phyloP scores from a whole-genome alignment of 2,797 vertebrate species.

The Cryptoprocta ferox region DNA sequence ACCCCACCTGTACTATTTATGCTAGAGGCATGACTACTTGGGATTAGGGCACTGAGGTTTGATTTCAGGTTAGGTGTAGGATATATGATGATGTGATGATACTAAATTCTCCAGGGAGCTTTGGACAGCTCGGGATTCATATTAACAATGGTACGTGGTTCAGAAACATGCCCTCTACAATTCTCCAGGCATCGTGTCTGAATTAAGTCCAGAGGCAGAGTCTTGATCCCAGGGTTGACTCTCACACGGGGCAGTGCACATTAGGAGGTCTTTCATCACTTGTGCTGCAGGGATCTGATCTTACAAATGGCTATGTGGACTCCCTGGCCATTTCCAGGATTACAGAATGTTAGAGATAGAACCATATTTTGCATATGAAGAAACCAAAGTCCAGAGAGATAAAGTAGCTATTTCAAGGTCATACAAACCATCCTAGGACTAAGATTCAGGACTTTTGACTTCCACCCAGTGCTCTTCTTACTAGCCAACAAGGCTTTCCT shows the following conservation, averaged over 20 bases:
- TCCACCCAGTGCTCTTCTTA: neutral
- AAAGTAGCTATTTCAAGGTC: neutral
- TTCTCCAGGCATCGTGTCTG: neutral
- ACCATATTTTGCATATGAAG: neutral
- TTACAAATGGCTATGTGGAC: neutral
- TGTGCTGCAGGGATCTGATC: neutral
- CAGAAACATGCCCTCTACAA: neutral
- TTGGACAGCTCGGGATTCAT: too few species aligned
- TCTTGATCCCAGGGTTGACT: neutral
- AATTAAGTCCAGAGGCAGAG: neutral
- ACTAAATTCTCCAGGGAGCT: neutral
- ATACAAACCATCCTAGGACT: neutral
- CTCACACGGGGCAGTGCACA: fast-evolving
- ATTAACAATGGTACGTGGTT: neutral
- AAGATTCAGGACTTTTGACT: neutral
- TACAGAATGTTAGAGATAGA: neutral
- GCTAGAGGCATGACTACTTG: neutral
- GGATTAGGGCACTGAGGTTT: neutral
- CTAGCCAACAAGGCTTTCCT: neutral
- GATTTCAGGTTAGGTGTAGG: neutral
- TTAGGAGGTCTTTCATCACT: too few species aligned
- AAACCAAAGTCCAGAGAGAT: neutral
- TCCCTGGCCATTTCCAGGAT: neutral
- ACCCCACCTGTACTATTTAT: neutral
- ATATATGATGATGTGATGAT: neutral